Base-by-base conservation (phyloP, 2,888 invertebrate genomes). In the Catocala fraxini region DNA sequence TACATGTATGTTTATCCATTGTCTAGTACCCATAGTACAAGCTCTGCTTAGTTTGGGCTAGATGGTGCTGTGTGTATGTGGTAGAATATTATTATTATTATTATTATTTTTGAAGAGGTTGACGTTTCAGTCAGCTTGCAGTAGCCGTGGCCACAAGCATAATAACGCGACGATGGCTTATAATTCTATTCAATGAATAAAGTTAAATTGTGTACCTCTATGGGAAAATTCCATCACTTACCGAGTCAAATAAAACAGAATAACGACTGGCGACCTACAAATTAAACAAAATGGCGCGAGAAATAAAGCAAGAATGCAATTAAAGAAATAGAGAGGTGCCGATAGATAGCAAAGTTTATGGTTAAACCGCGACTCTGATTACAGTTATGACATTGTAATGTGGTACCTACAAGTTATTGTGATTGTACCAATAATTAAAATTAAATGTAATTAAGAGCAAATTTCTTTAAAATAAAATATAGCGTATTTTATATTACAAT, bases 301-400 rank as follows among this genome's bases (percentile, higher is more conserved):
- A 56, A 61, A 55, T 59, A 49, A 51, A 63, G 25, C 10, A 33
- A 15, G 45, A 59, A 47, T 35, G 56, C 56, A 64, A 48, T 65
- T 45, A 35, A 13, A 51, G 51, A 47, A 51, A 43, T 42, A 49
- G 58, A 4, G 53, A 51, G 58, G 46, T 51, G 61, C 12, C 51
- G 39, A 42, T 7, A 10, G 12, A 33, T 12, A 11, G 9, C 35
- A 12, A 25, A 39, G 7, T 39, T 25, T 34, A 15, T 25, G 12
- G 11, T 12, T 13, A 35, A 4, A 1, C n/a, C 7, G 13, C 25
- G 6, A 51, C n/a, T n/a, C 33, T 48, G 2, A 42, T 46, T 73
- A 73, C 73, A 55, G 73, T 70, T 71, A 65, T 51, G 52, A 35
- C 13, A 39, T 41, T 58, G 15, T 10, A 25, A 15, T 34, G 49